phyloP scores from a whole-genome alignment of 2,888 invertebrate genomes.

The Ditylenchus weischeri region DNA sequence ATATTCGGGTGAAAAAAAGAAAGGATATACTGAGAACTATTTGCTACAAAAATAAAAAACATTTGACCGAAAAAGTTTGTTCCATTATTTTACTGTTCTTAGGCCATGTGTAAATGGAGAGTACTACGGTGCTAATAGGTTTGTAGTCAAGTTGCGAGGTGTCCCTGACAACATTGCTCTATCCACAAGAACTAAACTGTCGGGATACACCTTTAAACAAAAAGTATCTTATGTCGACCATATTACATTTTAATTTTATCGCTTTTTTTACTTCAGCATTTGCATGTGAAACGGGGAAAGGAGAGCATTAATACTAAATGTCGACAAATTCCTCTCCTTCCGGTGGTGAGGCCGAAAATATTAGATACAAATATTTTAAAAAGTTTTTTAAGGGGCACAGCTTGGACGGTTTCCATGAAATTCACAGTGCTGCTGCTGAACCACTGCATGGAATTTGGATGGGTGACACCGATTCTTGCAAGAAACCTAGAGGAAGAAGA shows the following conservation, averaged over 20 bases:
- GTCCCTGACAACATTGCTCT: constrained; percentile 3
- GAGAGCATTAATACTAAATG: neutral
- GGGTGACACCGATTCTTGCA: neutral
- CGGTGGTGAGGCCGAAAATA: neutral
- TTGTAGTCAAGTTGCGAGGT: neutral
- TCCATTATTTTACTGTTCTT: no score
- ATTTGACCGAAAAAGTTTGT: no score
- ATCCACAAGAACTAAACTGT: constrained; percentile 5
- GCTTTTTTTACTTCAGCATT: neutral
- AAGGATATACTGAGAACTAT: no score
- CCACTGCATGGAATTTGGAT: constrained; percentile 2
- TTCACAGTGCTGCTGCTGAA: neutral
- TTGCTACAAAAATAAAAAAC: no score
- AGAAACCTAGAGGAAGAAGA: constrained; percentile 2
- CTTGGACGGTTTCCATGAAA: constrained; percentile 10
- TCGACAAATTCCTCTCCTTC: constrained; percentile 1
- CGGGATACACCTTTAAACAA: neutral
- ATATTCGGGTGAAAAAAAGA: no score
- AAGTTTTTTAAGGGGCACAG: neutral
- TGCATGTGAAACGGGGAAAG: neutral
- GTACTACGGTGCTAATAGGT: neutral
- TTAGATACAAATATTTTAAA: neutral
- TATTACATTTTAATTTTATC: neutral
- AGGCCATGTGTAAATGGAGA: constrained; percentile 1
- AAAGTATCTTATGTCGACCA: neutral